phyloP scores from a whole-genome alignment of 2,888 invertebrate genomes.

The Steromphala cineraria region DNA sequence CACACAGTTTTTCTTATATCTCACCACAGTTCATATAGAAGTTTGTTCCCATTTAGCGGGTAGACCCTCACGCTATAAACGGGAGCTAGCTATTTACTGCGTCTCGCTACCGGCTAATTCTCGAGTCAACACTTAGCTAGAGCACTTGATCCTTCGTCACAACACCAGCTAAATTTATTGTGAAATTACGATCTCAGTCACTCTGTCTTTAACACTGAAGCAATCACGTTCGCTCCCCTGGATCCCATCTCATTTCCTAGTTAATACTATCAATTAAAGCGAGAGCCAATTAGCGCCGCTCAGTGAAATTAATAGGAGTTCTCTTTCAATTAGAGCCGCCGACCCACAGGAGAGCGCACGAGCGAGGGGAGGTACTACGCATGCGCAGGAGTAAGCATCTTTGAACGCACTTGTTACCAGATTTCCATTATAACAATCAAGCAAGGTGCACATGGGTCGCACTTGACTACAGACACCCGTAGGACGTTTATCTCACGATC shows the following conservation, averaged over 20 bases:
- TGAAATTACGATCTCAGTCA: not conserved
- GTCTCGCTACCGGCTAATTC: not conserved
- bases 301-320: conserved; percentile 44
- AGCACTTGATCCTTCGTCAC: not conserved
- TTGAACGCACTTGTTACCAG: conserved; percentile 26
- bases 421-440: not conserved
- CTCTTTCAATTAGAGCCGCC: conserved; percentile 22
- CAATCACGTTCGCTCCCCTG: not conserved
- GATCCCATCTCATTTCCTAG: conserved; percentile 38
- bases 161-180: conserved; percentile 1
- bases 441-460: conserved; percentile 8
- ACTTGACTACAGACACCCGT: not conserved
- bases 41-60: not conserved
- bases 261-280: conserved; percentile 54
- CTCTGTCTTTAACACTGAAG: not conserved
- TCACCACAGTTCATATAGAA: not conserved
- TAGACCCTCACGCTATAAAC: not conserved
- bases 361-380: conserved; percentile 31
- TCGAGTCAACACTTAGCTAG: not conserved
- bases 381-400: conserved; percentile 30
- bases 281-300: conserved; percentile 50
- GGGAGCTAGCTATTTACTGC: not conserved
- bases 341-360: conserved; percentile 1
- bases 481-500: no score
- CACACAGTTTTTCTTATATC: no score